Percentiles rank a stretch among this genome's conserved stretches.
Evolutionary conservation across 2,888 invertebrate genomes (phyloP).

Genomic region (Brenthis hecate): DNA sequence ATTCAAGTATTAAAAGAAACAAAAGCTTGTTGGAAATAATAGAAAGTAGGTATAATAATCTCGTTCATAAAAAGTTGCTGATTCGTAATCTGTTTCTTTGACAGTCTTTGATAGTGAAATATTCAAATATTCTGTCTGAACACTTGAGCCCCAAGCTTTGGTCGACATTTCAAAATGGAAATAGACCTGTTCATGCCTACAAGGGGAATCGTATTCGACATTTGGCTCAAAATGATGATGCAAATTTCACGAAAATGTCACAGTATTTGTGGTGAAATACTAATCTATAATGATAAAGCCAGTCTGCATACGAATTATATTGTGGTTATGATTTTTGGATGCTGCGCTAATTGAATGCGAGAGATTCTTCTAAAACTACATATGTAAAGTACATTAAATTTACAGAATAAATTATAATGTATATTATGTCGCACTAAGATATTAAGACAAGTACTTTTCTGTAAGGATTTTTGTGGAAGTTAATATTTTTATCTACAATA

Average conservation of each 20-base stretch:
- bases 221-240: conserved; percentile 70
- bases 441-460: too few relatives aligned
- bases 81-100: conserved; percentile 64
- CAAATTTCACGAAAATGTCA: conserved; percentile 64
- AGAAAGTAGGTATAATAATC: conserved; percentile 13
- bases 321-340: conserved; percentile 6
- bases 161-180: conserved; percentile 75
- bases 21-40: neutral
- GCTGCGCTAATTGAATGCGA: neutral
- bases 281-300: conserved; percentile 45
- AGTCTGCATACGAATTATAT: neutral
- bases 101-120: conserved; percentile 65
- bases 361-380: too few relatives aligned
- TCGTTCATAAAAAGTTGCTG: conserved; percentile 48
- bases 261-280: conserved; percentile 63
- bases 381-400: too few relatives aligned
- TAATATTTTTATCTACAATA: too few relatives aligned
- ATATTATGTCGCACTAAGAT: too few relatives aligned
- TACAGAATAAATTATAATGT: too few relatives aligned
- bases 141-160: conserved; percentile 68
- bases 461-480: too few relatives aligned
- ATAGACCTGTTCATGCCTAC: conserved; percentile 69
- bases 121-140: conserved; percentile 76
- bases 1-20: too few relatives aligned
- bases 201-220: conserved; percentile 70